A percentile compares a stretch with the other conserved stretches of the same genome.
Conservation (phyloP, 2,113 vertebrate species). For the Coturnix japonica region DNA sequence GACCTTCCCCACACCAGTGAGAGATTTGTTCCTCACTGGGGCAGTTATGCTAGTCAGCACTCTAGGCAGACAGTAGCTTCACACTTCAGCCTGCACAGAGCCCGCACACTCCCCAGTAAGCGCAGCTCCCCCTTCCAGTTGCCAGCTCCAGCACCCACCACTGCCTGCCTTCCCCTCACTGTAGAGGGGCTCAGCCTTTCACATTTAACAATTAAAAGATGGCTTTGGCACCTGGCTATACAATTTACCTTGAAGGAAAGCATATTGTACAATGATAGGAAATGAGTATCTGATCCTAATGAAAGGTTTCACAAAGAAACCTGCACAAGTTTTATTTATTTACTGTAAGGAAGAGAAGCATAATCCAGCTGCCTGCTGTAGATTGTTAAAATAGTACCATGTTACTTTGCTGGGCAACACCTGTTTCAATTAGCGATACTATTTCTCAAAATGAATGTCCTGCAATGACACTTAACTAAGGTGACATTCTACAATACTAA, state of each 20-base stretch:
- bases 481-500: neutral
- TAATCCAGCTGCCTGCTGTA: neutral
- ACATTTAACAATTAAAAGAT: neutral
- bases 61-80: neutral
- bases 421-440: neutral
- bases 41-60: neutral
- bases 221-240: neutral
- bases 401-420: neutral
- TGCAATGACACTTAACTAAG: neutral
- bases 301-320: neutral
- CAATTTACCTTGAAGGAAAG: conserved; percentile 14
- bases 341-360: neutral
- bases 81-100: neutral
- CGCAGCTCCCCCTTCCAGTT: neutral
- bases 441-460: neutral
- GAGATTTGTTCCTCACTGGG: neutral
- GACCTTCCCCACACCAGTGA: neutral
- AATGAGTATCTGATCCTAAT: neutral
- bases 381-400: neutral
- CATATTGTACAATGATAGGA: neutral
- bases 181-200: neutral
- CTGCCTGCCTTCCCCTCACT: neutral
- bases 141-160: neutral
- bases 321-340: neutral
- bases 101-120: neutral